These are phyloP conservation scores for Neogobius melanostomus DNA, from an alignment of 2,113 vertebrate genomes.

Conservation along the genomic window DNA sequence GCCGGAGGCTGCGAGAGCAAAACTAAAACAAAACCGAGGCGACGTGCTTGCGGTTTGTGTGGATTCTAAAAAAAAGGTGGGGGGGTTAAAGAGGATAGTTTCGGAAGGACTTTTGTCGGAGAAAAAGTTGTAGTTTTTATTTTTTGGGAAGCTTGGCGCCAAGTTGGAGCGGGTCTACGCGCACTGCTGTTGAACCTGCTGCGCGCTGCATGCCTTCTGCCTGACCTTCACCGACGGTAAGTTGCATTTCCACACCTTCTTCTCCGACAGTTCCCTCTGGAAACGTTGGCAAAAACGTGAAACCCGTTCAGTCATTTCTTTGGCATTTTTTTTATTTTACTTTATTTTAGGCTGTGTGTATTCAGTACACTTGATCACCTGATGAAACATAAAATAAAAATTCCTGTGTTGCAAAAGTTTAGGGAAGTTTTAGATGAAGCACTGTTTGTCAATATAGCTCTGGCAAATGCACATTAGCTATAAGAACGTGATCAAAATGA, in stretches of 20 bases:
- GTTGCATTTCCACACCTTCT: conserved; percentile 53
- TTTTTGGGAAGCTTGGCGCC: conserved; percentile 11
- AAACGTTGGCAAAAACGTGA: not conserved
- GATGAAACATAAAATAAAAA: no score
- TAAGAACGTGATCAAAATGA: no score
- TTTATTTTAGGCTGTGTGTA: no score
- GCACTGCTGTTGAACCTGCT: conserved; percentile 57
- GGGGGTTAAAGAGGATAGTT: not conserved
- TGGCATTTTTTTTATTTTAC: no score
- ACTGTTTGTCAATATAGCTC: no score
- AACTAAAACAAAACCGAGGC: conserved; percentile 69
- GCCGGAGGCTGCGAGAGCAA: conserved; percentile 27
- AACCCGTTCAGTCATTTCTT: no score
- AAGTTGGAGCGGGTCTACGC: conserved; percentile 23
- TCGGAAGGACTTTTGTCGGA: not conserved
- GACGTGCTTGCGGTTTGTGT: conserved; percentile 19
- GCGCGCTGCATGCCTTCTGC: conserved; percentile 56
- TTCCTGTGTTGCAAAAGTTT: no score
- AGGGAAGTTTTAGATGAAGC: no score
- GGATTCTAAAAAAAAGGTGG: not conserved
- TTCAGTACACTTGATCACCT: no score
- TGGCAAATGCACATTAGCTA: no score
- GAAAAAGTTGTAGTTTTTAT: not conserved
- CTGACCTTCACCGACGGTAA: conserved; percentile 82
- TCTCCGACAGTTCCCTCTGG: not conserved